Conservation (phyloP, 2,113 vertebrate genomes). For the Cettia cetti region DNA sequence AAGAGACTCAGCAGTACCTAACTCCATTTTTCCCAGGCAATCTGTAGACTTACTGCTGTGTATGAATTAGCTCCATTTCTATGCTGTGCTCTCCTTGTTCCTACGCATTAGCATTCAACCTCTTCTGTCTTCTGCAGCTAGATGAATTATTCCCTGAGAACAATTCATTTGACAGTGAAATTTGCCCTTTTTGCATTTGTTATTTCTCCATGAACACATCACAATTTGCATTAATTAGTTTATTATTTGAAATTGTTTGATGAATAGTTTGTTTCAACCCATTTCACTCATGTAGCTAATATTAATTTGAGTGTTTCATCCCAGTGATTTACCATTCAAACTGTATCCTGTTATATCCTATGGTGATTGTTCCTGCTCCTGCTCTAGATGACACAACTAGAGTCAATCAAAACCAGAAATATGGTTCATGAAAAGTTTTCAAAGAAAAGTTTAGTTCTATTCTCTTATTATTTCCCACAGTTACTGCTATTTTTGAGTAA, state of each 20-base stretch:
- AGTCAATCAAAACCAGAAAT: not conserved
- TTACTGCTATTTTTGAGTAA: not conserved
- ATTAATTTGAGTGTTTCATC: constrained; percentile 39
- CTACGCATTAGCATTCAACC: constrained; percentile 8
- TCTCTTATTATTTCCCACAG: not conserved
- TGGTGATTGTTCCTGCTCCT: not conserved
- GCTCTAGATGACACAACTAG: not conserved
- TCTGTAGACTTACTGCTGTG: not conserved
- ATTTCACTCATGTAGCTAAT: constrained; percentile 44
- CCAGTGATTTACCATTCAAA: not conserved
- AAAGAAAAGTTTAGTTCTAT: not conserved
- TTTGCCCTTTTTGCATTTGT: constrained; percentile 43
- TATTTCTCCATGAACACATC: constrained; percentile 33
- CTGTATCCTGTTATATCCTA: not conserved
- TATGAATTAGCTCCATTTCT: not conserved
- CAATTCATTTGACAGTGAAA: constrained; percentile 37
- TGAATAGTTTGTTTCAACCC: constrained; percentile 44
- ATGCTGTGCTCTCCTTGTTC: not conserved
- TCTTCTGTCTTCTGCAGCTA: not conserved
- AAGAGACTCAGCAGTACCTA: not conserved
- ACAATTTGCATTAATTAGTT: constrained; percentile 57
- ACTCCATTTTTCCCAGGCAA: not conserved
- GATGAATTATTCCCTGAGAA: constrained; percentile 37
- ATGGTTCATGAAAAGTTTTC: not conserved
- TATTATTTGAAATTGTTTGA: constrained; percentile 57